These are phyloP conservation scores for Nipponia nippon DNA, from an alignment of 2,113 vertebrate species.

Conservation along the genomic window DNA sequence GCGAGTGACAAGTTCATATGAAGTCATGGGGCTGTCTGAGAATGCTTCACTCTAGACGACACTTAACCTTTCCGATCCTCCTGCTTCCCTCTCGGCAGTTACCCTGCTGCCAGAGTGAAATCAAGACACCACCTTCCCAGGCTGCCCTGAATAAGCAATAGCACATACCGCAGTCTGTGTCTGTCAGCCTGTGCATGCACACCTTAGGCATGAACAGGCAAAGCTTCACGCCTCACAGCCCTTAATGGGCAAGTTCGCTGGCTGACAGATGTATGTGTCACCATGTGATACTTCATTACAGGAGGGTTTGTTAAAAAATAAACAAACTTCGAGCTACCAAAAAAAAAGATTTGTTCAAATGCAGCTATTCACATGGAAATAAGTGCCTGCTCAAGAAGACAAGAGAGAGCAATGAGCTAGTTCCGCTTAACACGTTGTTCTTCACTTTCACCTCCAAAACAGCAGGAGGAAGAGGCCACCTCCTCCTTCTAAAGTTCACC, in stretches of 20 bases:
- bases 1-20: not conserved
- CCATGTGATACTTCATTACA: not conserved
- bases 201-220: constrained; percentile 9
- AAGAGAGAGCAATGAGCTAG: not conserved
- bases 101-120: not conserved
- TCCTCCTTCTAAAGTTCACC: not conserved
- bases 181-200: not conserved
- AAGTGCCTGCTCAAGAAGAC: not conserved
- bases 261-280: not conserved
- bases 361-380: not conserved
- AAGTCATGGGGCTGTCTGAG: constrained; percentile 52
- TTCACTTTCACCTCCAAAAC: not conserved
- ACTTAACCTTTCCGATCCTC: not conserved
- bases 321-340: not conserved
- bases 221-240: not conserved
- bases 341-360: not conserved
- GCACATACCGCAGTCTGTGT: not conserved
- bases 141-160: not conserved
- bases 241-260: not conserved
- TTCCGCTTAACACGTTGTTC: not conserved
- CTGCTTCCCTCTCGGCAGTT: not conserved
- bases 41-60: not conserved
- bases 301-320: not conserved
- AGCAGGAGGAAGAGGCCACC: not conserved
- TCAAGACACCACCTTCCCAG: not conserved